Evolutionary conservation across 2,797 vertebrate species (phyloP).

Genomic region (Cynopterus sphinx): DNA sequence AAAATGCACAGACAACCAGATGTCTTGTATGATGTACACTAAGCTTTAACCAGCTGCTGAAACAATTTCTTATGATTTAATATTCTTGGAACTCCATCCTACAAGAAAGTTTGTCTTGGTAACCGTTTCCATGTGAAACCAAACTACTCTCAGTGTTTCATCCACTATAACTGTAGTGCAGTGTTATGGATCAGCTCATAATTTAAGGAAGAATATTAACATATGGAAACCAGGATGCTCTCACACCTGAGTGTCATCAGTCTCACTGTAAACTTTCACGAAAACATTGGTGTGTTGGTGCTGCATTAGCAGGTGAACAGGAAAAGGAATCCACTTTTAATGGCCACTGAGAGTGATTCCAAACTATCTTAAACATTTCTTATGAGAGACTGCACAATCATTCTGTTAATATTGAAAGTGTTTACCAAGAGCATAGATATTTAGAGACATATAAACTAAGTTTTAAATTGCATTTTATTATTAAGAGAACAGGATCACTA

Average conservation of each 20-base stretch:
- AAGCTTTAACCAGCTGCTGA: conserved; percentile 81
- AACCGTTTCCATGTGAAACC: conserved; percentile 70
- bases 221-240: not conserved
- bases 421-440: not conserved
- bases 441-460: not conserved
- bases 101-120: conserved; percentile 75
- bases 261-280: rapidly evolving
- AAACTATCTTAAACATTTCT: not conserved
- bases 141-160: conserved; percentile 45
- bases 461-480: conserved; percentile 31
- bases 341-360: not conserved
- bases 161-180: conserved; percentile 38
- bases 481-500: not conserved
- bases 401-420: conserved; percentile 12
- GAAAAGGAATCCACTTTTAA: not conserved
- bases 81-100: conserved; percentile 75
- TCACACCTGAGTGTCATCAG: not conserved
- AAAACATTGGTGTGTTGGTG: not conserved
- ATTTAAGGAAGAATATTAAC: conserved; percentile 19
- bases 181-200: not conserved
- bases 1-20: conserved; percentile 84
- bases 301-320: not conserved
- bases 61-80: conserved; percentile 80
- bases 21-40: conserved; percentile 73
- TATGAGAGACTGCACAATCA: not conserved